Percentiles rank a stretch among this genome's conserved stretches.
phyloP scores from a whole-genome alignment of 2,888 invertebrate species.

The Orthonevra nobilis region DNA sequence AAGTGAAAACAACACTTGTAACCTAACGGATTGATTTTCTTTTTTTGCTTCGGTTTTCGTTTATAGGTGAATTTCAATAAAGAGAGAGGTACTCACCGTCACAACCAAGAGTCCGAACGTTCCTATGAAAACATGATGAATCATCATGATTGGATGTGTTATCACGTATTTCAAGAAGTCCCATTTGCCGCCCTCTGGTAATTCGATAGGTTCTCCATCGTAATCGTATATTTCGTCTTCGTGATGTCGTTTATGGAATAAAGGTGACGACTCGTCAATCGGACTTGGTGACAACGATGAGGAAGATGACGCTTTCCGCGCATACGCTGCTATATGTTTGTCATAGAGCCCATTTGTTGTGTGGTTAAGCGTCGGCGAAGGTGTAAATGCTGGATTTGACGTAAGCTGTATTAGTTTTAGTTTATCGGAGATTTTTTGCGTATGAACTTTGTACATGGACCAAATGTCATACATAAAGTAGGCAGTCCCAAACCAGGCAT shows the following conservation, averaged over 20 bases:
- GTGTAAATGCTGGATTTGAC: slow-evolving; percentile 71
- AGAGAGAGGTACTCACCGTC: slow-evolving; percentile 84
- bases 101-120: slow-evolving; percentile 88
- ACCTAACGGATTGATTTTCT: slow-evolving; percentile 4
- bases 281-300: slow-evolving; percentile 43
- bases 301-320: slow-evolving; percentile 34
- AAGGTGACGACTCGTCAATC: slow-evolving; percentile 51
- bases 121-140: slow-evolving; percentile 88
- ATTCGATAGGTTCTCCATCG: slow-evolving; percentile 76
- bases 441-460: slow-evolving; percentile 88
- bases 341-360: slow-evolving; percentile 73
- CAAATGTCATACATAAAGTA: slow-evolving; percentile 90
- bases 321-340: slow-evolving; percentile 72
- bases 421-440: slow-evolving; percentile 79
- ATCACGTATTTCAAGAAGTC: slow-evolving; percentile 82
- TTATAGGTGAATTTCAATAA: too few relatives aligned
- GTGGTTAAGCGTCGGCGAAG: slow-evolving; percentile 65
- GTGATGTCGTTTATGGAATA: slow-evolving; percentile 71
- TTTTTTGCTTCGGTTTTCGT: not conserved
- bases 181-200: slow-evolving; percentile 77
- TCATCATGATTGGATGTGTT: slow-evolving; percentile 86
- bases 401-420: slow-evolving; percentile 76
- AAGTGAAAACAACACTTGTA: slow-evolving; percentile 30
- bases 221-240: slow-evolving; percentile 78
- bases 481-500: slow-evolving; percentile 89